Conservation (phyloP, 2,113 vertebrate species). For the Nibea albiflora region DNA sequence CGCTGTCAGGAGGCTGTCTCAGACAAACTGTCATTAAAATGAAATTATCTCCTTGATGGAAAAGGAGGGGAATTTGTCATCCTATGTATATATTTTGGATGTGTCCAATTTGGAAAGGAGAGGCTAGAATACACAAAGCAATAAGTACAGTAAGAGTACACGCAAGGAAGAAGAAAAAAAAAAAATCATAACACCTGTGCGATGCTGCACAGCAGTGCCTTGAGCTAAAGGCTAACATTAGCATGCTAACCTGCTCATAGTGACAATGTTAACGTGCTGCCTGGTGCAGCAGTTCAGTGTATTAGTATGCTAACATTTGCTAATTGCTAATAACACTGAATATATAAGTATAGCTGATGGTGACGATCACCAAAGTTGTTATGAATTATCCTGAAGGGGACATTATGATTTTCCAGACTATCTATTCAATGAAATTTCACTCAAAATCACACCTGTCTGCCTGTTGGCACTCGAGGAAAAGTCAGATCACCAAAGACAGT, state of each 20-base stretch:
- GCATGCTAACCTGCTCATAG: not conserved
- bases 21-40: slow-evolving; percentile 97
- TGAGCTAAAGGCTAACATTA: not conserved
- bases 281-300: not conserved
- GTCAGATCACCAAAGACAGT: not conserved
- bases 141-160: not conserved
- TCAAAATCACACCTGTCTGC: not conserved
- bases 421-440: not conserved
- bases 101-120: slow-evolving; percentile 54
- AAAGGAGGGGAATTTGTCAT: slow-evolving; percentile 75
- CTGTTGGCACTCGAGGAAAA: not conserved
- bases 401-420: not conserved
- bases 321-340: not conserved
- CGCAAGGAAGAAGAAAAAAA: not conserved
- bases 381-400: not conserved
- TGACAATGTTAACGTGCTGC: not conserved
- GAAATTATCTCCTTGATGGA: slow-evolving; percentile 87
- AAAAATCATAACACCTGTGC: not conserved
- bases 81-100: slow-evolving; percentile 59
- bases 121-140: not conserved
- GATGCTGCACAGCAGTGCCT: not conserved
- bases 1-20: slow-evolving; percentile 86
- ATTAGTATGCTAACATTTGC: not conserved
- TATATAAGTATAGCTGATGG: not conserved
- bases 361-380: not conserved